Evolutionary conservation across 2,797 vertebrate species (phyloP), one percentile per base, ranked within the genome.

Genomic region (Moxostoma hubbsi): DNA sequence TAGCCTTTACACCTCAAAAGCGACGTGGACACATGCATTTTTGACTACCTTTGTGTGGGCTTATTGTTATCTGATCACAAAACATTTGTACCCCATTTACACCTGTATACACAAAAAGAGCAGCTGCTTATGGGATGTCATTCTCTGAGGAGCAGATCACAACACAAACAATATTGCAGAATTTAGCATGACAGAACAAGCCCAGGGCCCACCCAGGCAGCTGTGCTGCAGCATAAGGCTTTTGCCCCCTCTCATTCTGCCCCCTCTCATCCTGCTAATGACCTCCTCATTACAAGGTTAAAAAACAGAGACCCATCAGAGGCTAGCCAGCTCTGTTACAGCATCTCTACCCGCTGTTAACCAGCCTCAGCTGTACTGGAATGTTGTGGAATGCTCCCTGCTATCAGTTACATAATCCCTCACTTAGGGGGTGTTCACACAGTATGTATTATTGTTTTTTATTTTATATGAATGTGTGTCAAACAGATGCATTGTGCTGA

Each of bases 201-300:
- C n/a, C 51, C 51, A 36, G 3, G 50, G 73, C 73, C 72, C 78
- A 54, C 54, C 59, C 55, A 55, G 11, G 45, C 43, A 43, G 51
- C 61, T 13, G 43, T 57, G 77, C 36, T 61, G 18, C 70, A 46
- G 53, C 45, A 50, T 58, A 62, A 15, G 45, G 58, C 51, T 11
- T 55, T 50, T 53, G 18, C 15, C 55, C 61, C 46, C 16, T 53
- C 45, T 57, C 10, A 75, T 81, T 83, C 54, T n/a, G n/a, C n/a
- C n/a, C n/a, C n/a, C n/a, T n/a, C n/a, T n/a, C n/a, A n/a, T 45
- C 16, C 70, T 83, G 68, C 18, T 75, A 79, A 75, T 81, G n/a
- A 12, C 8, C 62, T 61, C 65, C 54, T 77, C 5, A 12, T 45
- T 45, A 16, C 11, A 16, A 63, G 36, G 36, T 15, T 10, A 7